A percentile compares a stretch with the other conserved stretches of the same genome.
Evolutionary conservation across 2,113 vertebrate species (phyloP).

Genomic region (Lasiurus cinereus): DNA sequence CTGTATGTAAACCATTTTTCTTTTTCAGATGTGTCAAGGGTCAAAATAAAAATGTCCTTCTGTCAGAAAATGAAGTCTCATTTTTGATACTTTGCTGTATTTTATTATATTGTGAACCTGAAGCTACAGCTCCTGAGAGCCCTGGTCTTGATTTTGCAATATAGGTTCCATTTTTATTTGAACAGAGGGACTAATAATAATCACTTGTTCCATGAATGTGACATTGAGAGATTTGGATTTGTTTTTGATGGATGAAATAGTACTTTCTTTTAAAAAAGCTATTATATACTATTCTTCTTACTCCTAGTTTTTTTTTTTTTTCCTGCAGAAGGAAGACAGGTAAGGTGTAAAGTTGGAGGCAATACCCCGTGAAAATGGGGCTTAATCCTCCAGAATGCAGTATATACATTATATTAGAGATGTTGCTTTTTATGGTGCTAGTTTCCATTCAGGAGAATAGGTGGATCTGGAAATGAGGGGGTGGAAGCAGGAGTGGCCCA

Average conservation of each 20-base stretch:
- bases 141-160: conserved; percentile 55
- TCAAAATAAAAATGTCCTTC: conserved; percentile 65
- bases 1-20: conserved; percentile 57
- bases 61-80: conserved; percentile 51
- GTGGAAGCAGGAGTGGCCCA: not conserved
- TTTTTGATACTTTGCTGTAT: conserved; percentile 62
- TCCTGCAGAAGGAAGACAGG: not conserved
- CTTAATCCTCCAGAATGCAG: not conserved
- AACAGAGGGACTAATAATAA: conserved; percentile 56
- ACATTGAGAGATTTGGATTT: conserved; percentile 69
- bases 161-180: conserved; percentile 67
- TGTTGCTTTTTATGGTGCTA: not conserved
- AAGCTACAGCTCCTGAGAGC: conserved; percentile 50
- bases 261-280: conserved; percentile 54
- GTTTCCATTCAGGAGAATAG: not conserved
- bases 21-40: conserved; percentile 53
- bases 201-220: conserved; percentile 19
- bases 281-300: conserved; percentile 6
- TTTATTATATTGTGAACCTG: conserved; percentile 63
- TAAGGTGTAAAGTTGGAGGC: not conserved
- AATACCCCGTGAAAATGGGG: not conserved
- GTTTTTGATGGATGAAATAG: conserved; percentile 56
- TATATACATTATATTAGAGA: not conserved
- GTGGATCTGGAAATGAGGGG: not conserved
- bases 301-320: not conserved